A percentile compares a stretch with the other conserved stretches of the same genome.
Conservation (phyloP, 2,888 invertebrate genomes). For the Pomacea canaliculata region DNA sequence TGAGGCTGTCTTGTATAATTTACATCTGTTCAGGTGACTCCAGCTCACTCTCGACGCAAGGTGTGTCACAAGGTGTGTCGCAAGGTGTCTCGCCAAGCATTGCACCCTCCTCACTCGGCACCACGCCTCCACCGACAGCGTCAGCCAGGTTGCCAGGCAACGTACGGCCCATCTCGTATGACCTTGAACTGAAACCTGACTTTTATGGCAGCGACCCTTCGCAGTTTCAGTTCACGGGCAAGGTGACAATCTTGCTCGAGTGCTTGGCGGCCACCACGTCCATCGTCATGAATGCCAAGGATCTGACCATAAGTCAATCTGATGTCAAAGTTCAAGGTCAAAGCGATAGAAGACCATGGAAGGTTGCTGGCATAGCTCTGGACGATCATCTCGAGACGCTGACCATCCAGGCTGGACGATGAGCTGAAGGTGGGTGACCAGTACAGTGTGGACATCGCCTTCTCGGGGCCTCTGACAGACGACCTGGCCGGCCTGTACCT, state of each 20-base stretch:
- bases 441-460: slow-evolving; percentile 79
- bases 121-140: not conserved
- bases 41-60: no score
- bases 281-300: slow-evolving; percentile 28
- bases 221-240: slow-evolving; percentile 18
- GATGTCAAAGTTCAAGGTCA: not conserved
- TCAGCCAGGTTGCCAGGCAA: slow-evolving; percentile 33
- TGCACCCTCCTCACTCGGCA: not conserved
- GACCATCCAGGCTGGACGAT: not conserved
- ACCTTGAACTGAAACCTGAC: slow-evolving; percentile 38
- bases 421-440: slow-evolving; percentile 51
- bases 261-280: slow-evolving; percentile 13
- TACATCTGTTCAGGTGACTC: no score
- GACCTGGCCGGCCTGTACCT: slow-evolving; percentile 31
- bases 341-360: not conserved
- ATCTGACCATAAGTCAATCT: slow-evolving; percentile 11
- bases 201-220: slow-evolving; percentile 34
- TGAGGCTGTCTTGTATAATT: no score
- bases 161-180: slow-evolving; percentile 37
- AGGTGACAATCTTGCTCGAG: slow-evolving; percentile 21
- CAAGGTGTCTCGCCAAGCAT: no score
- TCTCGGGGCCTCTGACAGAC: slow-evolving; percentile 78
- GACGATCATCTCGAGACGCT: slow-evolving; percentile 10
- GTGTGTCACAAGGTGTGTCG: no score
- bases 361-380: not conserved